These are phyloP conservation scores for Ptychodera flava DNA, from an alignment of 35 echinoderm and acorn worm genomes.

Conservation along the genomic window DNA sequence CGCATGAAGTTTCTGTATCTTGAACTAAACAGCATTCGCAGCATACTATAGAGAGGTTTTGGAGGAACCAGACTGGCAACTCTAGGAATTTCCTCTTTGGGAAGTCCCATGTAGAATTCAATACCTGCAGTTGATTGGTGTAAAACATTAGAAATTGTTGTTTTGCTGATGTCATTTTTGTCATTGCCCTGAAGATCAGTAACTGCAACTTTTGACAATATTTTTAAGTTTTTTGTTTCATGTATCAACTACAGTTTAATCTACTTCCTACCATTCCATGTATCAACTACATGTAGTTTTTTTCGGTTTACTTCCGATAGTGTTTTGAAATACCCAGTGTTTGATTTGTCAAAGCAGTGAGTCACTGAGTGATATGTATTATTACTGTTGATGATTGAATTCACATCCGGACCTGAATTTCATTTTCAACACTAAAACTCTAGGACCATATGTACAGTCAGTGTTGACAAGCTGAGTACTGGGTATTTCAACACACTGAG, in stretches of 20 bases:
- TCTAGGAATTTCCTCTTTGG: conserved; percentile 31
- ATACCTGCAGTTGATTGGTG: conserved; percentile 13
- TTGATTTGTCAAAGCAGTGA: too few relatives aligned
- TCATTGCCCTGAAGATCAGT: too few relatives aligned
- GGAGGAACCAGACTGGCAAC: neutral
- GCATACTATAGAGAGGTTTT: neutral
- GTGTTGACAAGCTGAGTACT: too few relatives aligned
- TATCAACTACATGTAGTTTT: neutral
- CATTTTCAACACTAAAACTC: too few relatives aligned
- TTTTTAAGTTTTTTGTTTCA: neutral
- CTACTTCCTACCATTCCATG: neutral
- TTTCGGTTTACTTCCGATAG: neutral
- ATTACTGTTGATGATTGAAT: too few relatives aligned
- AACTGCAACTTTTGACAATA: neutral
- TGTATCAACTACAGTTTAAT: neutral
- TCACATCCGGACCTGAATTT: too few relatives aligned
- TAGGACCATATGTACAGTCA: too few relatives aligned
- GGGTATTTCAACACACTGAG: too few relatives aligned
- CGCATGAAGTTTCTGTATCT: conserved; percentile 12
- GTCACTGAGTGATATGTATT: too few relatives aligned
- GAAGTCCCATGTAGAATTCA: conserved; percentile 56
- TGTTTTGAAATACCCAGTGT: too few relatives aligned
- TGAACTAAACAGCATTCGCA: conserved; percentile 12
- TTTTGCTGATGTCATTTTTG: neutral
- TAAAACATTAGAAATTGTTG: too few relatives aligned